phyloP scores from a whole-genome alignment of 2,888 invertebrate species.

The Leucania comma region DNA sequence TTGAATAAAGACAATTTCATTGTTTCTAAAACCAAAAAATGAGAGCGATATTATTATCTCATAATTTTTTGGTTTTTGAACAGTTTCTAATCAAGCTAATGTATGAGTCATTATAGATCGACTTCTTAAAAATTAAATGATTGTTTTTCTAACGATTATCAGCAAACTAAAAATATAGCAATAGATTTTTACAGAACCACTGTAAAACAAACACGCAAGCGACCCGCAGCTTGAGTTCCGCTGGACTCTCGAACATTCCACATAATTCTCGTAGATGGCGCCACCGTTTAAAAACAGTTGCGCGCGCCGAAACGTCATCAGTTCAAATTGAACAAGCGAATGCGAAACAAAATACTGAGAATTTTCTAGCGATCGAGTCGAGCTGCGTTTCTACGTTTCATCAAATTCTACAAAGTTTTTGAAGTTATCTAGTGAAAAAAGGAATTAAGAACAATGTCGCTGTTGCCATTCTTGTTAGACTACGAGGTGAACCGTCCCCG shows the following conservation, averaged over 20 bases:
- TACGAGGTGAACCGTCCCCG: slow-evolving; percentile 78
- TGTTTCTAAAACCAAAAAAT: too few relatives aligned
- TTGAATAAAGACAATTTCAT: too few relatives aligned
- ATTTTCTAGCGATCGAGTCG: slow-evolving; percentile 31
- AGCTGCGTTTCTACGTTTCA: slow-evolving; percentile 8
- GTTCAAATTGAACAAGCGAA: slow-evolving; percentile 70
- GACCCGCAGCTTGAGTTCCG: slow-evolving; percentile 61
- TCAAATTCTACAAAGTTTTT: not conserved
- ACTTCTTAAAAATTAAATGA: too few relatives aligned
- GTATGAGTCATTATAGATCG: too few relatives aligned
- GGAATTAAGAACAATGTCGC: slow-evolving; percentile 80
- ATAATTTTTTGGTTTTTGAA: too few relatives aligned
- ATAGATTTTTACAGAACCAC: not conserved
- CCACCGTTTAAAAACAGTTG: slow-evolving; percentile 71
- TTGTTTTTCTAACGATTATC: too few relatives aligned
- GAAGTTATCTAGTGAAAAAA: slow-evolving; percentile 32
- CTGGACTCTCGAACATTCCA: slow-evolving; percentile 79
- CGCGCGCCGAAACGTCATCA: slow-evolving; percentile 69
- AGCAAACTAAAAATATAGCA: not conserved
- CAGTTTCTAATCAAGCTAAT: too few relatives aligned
- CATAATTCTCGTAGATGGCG: slow-evolving; percentile 74
- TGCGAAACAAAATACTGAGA: slow-evolving; percentile 35
- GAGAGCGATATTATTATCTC: too few relatives aligned
- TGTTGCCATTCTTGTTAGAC: slow-evolving; percentile 86
- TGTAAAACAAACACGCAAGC: slow-evolving; percentile 36